These are phyloP conservation scores for Bubo blakistoni DNA, from an alignment of 2,113 vertebrate species.

Conservation along the genomic window DNA sequence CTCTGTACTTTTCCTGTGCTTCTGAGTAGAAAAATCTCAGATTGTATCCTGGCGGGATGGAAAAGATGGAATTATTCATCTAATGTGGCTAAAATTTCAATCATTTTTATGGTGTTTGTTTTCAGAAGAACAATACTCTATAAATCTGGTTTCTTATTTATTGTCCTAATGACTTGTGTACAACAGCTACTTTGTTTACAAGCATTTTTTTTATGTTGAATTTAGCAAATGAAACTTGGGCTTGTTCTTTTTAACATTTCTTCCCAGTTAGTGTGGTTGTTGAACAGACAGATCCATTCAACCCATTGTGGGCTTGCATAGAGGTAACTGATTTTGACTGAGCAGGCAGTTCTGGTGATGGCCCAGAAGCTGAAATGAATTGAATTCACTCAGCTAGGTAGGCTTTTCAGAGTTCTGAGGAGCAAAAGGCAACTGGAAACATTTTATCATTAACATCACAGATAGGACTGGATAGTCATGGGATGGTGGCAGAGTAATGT, in stretches of 20 bases:
- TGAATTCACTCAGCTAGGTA: background rate
- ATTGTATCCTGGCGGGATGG: background rate
- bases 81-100: background rate
- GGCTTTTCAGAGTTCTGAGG: background rate
- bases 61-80: background rate
- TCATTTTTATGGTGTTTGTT: background rate
- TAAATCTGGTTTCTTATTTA: background rate
- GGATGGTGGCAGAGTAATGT: background rate
- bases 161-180: background rate
- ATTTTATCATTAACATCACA: background rate
- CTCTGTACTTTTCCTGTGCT: background rate
- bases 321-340: background rate
- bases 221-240: background rate
- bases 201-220: background rate
- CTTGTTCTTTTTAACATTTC: background rate
- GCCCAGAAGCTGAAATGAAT: background rate
- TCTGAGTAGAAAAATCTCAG: background rate
- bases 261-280: background rate
- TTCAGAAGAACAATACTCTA: background rate
- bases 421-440: background rate
- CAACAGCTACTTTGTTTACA: background rate
- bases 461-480: background rate
- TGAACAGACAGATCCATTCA: background rate
- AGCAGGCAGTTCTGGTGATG: background rate
- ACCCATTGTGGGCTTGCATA: background rate